These are phyloP conservation scores for Spialia ferax DNA, from an alignment of 2,888 invertebrate genomes.

Conservation along the genomic window DNA sequence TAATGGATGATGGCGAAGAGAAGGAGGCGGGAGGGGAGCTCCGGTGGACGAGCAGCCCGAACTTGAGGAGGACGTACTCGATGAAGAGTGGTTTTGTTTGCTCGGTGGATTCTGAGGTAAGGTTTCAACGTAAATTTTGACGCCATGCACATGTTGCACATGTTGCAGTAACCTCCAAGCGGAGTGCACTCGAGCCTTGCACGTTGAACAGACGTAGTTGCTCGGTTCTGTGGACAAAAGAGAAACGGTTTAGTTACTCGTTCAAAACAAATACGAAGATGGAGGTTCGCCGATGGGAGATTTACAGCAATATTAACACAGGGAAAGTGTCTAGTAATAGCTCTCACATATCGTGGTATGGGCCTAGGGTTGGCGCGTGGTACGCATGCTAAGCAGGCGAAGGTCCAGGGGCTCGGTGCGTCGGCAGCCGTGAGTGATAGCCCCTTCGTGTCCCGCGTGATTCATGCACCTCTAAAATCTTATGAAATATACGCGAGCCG, in stretches of 20 bases:
- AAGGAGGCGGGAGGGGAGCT: conserved; percentile 87
- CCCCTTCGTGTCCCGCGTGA: conserved; percentile 83
- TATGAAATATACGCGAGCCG: conserved; percentile 84
- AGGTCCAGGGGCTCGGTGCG: conserved; percentile 77
- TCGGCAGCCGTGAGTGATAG: conserved; percentile 82
- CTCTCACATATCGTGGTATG: conserved; percentile 85
- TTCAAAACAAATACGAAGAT: conserved; percentile 49
- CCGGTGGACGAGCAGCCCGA: conserved; percentile 84
- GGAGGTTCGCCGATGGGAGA: conserved; percentile 72
- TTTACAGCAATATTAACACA: conserved; percentile 84
- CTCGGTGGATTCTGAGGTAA: conserved; percentile 71
- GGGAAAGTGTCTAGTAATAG: conserved; percentile 86
- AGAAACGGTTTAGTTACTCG: conserved; percentile 48
- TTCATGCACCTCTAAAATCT: conserved; percentile 87
- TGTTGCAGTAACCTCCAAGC: conserved; percentile 98
- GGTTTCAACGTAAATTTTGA: conserved; percentile 95
- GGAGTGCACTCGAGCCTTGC: conserved; percentile 96
- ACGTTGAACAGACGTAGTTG: conserved; percentile 97
- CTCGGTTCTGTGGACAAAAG: conserved; percentile 93
- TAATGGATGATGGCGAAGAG: conserved; percentile 89
- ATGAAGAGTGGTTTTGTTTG: conserved; percentile 86
- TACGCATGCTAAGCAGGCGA: conserved; percentile 76
- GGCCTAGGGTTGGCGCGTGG: conserved; percentile 81
- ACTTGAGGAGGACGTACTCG: conserved; percentile 86
- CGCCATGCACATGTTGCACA: conserved; percentile 97